These are phyloP conservation scores for Mesoligia furuncula DNA, from an alignment of 2,888 invertebrate genomes.

Conservation along the genomic window DNA sequence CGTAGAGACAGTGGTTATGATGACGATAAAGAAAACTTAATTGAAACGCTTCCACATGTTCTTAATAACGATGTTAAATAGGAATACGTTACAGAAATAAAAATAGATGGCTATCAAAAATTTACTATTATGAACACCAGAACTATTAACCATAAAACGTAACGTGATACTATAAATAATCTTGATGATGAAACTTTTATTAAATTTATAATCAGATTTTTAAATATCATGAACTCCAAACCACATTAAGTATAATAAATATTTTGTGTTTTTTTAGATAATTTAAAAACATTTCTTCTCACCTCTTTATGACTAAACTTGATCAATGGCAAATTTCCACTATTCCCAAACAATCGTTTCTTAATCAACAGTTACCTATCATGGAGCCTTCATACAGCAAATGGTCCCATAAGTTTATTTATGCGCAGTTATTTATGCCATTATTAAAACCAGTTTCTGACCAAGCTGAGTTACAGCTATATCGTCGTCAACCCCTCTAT, in stretches of 20 bases:
- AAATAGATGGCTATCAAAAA: conserved; percentile 63
- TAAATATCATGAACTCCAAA: conserved; percentile 28
- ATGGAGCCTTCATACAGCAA: background rate
- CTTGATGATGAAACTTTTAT: conserved; percentile 42
- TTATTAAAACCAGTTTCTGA: conserved; percentile 22
- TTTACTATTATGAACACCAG: conserved; percentile 57
- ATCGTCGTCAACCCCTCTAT: conserved; percentile 11
- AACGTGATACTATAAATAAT: conserved; percentile 64
- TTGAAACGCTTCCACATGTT: conserved; percentile 50
- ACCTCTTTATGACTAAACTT: background rate
- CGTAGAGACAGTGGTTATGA: conserved; percentile 27
- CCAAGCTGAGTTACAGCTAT: background rate
- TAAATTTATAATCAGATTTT: conserved; percentile 34
- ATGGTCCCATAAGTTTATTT: background rate
- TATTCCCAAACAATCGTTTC: background rate
- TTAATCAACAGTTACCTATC: background rate
- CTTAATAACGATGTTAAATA: conserved; percentile 51
- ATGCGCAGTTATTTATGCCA: background rate
- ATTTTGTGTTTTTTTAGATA: background rate
- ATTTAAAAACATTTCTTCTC: background rate
- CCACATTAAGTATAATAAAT: conserved; percentile 13
- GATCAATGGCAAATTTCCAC: background rate
- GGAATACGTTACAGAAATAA: conserved; percentile 48
- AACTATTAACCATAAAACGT: conserved; percentile 62
- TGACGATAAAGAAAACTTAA: conserved; percentile 57